Base-by-base conservation (phyloP, 2,113 vertebrate species). In the Nothobranchius kuhntae region DNA sequence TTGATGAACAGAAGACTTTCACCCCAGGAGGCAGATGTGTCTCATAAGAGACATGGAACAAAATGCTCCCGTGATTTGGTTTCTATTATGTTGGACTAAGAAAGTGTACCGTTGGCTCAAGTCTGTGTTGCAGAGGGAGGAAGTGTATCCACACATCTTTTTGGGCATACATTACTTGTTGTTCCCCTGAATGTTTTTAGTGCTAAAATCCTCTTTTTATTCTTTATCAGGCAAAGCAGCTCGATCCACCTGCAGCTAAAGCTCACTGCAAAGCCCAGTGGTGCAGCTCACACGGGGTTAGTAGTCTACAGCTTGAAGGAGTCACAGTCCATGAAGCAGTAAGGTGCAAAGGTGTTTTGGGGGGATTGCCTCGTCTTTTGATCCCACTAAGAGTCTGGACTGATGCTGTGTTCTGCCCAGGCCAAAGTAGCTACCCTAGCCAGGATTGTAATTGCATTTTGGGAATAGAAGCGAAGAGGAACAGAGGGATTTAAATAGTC, bases 401-500 rank as follows among this genome's bases (percentile, higher is more conserved):
- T 57, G 71, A 71, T 66, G 80, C 73, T 53, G 73, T 66, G 80
- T 77, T 83, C 71, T 78, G 78, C 61, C 68, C 67, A 47, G 75
- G 77, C 74, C 81, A 66, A 78, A 74, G 81, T 60, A 44, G 69
- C 80, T 78, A 63, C 69, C 75, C 81, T 70, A 65, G 75, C 78
- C 86, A 85, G 75, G 83, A 69, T 78, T 86, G 85, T 89, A 90
- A 91, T 91, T 91, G 83, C 86, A 87, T 87, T 84, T 86, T 57
- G 40, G 77, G 81, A 89, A 86, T 84, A 81, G 82, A 85, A 76
- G 80, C 80, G 78, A 66, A 83, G 84, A 76, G 75, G 80, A 78
- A 77, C 55, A 80, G 81, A 75, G 60, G 83, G 81, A 89, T 86
- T 89, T 85, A 87, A 78, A 85, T 67, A 77, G 74, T 66, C 59